Percentiles rank a stretch among this genome's conserved stretches.
phyloP scores from a whole-genome alignment of 2,888 invertebrate species.

The Steromphala cineraria region DNA sequence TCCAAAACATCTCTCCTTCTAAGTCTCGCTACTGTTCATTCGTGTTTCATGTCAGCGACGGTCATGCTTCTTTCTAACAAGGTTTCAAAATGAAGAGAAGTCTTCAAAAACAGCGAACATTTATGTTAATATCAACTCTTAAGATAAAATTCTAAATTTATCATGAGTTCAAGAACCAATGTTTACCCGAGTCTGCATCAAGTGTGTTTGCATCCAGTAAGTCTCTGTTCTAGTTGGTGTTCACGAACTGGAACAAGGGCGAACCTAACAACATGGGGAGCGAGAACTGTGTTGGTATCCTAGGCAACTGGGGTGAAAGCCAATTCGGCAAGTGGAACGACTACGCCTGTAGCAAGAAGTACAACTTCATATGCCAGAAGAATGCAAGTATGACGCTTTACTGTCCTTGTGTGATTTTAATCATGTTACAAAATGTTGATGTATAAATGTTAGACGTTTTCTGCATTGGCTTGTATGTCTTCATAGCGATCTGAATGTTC shows the following conservation, averaged over 20 bases:
- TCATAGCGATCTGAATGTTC: no score
- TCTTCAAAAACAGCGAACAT: no score
- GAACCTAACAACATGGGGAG: conserved; percentile 45
- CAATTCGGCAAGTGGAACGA: conserved; percentile 51
- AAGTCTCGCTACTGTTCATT: not conserved
- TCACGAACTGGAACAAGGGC: conserved; percentile 44
- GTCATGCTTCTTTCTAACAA: not conserved
- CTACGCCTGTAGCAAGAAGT: conserved; percentile 42
- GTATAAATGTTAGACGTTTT: no score
- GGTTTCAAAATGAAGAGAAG: no score
- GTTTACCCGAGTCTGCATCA: no score
- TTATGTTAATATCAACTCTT: no score
- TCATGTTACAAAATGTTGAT: no score
- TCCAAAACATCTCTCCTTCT: no score
- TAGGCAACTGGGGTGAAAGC: not conserved
- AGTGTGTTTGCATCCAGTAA: not conserved
- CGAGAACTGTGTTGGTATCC: conserved; percentile 53
- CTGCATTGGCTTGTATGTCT: no score
- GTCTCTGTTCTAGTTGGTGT: conserved; percentile 13
- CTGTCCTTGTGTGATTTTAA: no score
- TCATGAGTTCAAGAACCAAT: no score
- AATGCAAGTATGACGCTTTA: conserved; percentile 40
- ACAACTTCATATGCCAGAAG: conserved; percentile 53
- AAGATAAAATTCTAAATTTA: no score
- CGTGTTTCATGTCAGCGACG: not conserved